Evolutionary conservation across 2,113 vertebrate species (phyloP), one percentile per base, ranked within the genome.

Genomic region (Nibea coibor): DNA sequence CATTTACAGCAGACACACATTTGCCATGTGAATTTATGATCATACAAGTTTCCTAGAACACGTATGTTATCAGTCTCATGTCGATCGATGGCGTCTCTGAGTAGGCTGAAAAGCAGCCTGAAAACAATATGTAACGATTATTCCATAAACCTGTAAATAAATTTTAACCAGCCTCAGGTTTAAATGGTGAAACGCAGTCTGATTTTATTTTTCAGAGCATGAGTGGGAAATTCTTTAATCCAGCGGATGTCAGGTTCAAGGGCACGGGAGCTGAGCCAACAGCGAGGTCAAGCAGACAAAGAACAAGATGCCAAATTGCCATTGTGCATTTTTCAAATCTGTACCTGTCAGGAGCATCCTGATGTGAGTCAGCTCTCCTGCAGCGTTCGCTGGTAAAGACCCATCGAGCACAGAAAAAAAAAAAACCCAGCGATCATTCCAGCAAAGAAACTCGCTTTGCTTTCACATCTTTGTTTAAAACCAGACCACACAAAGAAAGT

Each of bases 311-410:
- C 47, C 58, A 82, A 54, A 54, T 35, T 64, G 19, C 64, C 50
- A 59, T 61, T 69, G 67, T 59, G 50, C 24, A 69, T 64, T 50
- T 65, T 59, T 80, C 14, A 73, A 77, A 69, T 69, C 9, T 56
- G 22, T 35, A 39, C 43, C 68, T 83, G 69, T 77, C 80, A 73
- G 72, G 14, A 28, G 57, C 39, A 16, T 39, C 61, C 42, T 76
- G 57, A 54, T 62, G 58, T 22, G 71, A 73, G 47, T 24, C 62
- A 31, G 68, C 75, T 80, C 35, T 72, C 67, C 75, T 48, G 48
- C 48, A 26, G 72, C 3, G 42, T 48, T 53, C 3, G 22, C 68
- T 47, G 39, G 22, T 31, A 57, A 77, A 2, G 22, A 12, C 3
- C 16, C 28, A 51, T 51, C 28, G 3, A 62, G 15, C 16, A 39